Evolutionary conservation across 2,113 vertebrate genomes (phyloP).

Genomic region (Bos indicus): DNA sequence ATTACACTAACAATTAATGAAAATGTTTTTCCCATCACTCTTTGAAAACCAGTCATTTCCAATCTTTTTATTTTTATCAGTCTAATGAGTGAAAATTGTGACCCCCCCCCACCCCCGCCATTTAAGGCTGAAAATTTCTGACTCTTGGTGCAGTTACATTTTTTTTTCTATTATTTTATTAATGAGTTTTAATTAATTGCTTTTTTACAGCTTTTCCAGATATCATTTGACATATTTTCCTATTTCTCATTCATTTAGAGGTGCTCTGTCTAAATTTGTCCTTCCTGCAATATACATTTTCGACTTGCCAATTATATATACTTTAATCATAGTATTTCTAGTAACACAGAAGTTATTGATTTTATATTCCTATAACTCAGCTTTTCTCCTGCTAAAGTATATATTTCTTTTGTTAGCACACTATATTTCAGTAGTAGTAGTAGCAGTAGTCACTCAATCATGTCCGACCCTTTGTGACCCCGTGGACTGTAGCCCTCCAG

Average conservation of each 20-base stretch:
- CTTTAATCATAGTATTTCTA: background rate
- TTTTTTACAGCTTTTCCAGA: background rate
- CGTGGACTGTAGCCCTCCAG: too few relatives aligned
- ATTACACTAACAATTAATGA: background rate
- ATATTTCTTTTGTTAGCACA: background rate
- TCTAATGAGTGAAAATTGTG: background rate
- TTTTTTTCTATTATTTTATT: background rate
- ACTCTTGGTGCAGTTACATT: background rate
- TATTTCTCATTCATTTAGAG: background rate
- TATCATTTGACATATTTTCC: background rate
- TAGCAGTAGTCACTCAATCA: too few relatives aligned
- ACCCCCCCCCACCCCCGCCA: rapidly evolving
- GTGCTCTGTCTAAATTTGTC: background rate
- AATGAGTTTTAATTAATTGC: background rate
- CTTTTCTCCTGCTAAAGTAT: background rate
- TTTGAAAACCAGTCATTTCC: background rate
- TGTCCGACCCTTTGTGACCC: too few relatives aligned
- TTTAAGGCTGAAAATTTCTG: background rate
- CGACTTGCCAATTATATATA: background rate
- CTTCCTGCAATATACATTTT: background rate
- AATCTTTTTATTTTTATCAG: background rate
- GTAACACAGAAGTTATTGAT: background rate
- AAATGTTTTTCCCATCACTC: background rate
- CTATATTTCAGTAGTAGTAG: background rate
- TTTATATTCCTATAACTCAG: background rate